Conservation (phyloP, 1,140 invertebrate species). For the Philotrypesis tridentata region DNA sequence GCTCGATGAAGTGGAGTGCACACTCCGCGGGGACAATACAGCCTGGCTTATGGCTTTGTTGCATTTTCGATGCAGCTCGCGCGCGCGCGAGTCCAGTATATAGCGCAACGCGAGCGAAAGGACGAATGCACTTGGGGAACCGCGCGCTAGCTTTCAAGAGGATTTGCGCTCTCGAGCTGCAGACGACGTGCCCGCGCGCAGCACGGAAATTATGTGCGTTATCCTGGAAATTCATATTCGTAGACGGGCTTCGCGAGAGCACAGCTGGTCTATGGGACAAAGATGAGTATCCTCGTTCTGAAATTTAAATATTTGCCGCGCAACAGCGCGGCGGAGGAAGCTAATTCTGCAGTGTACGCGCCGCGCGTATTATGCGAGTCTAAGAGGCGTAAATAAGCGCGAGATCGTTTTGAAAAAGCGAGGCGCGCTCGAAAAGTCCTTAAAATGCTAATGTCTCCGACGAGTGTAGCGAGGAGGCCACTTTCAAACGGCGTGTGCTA, state of each 20-base stretch:
- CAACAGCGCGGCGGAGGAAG: background rate
- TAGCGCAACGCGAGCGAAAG: background rate
- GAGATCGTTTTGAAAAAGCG: background rate
- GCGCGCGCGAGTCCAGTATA: too few relatives aligned
- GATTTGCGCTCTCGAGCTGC: background rate
- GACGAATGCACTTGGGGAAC: background rate
- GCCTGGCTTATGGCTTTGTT: background rate
- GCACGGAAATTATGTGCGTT: background rate
- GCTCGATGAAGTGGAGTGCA: constrained; percentile 28
- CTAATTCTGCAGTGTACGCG: background rate
- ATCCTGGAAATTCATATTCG: background rate
- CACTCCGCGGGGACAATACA: background rate
- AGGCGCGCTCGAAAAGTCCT: constrained; percentile 34
- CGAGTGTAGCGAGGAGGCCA: too few relatives aligned
- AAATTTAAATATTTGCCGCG: background rate
- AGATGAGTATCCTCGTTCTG: background rate
- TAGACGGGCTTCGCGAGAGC: too few relatives aligned
- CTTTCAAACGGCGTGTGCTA: background rate
- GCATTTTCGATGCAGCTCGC: background rate
- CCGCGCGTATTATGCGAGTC: background rate
- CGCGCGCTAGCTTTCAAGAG: background rate
- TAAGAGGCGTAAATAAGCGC: background rate
- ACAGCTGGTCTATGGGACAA: background rate
- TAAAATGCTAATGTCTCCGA: constrained; percentile 43
- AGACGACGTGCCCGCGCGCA: background rate